Conservation (phyloP, 2,113 vertebrate species). For the Dendropsophus ebraccatus region DNA sequence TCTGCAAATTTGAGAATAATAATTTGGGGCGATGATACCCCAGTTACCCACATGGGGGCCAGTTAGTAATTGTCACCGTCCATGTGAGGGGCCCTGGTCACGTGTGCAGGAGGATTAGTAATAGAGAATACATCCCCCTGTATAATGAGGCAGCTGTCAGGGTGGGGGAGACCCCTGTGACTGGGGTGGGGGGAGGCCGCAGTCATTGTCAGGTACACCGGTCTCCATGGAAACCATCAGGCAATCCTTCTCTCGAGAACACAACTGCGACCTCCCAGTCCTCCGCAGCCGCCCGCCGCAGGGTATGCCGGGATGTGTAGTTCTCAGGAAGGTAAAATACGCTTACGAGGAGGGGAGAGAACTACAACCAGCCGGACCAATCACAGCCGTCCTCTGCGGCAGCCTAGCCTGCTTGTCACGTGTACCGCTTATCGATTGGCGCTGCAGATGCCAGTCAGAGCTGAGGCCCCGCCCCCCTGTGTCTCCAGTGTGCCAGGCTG, state of each 20-base stretch:
- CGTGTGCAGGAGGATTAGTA: not conserved
- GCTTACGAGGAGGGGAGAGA: not conserved
- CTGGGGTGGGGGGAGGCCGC: not conserved
- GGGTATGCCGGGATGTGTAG: constrained; percentile 11
- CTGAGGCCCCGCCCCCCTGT: not conserved
- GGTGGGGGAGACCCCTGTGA: not conserved
- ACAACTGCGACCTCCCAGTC: not conserved
- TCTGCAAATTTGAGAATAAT: no score
- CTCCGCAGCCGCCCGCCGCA: not conserved
- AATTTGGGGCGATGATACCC: no score
- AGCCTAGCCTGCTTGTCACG: not conserved
- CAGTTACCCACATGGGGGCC: no score
- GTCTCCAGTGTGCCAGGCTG: constrained; percentile 20
- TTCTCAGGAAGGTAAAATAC: not conserved
- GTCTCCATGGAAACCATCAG: constrained; percentile 47
- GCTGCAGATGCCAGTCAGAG: not conserved
- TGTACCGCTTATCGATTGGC: not conserved
- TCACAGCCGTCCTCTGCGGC: not conserved
- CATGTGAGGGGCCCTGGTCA: not conserved
- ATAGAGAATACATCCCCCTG: not conserved
- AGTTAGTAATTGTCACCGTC: no score
- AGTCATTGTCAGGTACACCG: constrained; percentile 41
- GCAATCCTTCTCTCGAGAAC: not conserved
- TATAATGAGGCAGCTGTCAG: not conserved
- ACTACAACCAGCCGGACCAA: not conserved